These are phyloP conservation scores for Listronotus bonariensis DNA, from an alignment of 1,140 invertebrate species.

Conservation along the genomic window DNA sequence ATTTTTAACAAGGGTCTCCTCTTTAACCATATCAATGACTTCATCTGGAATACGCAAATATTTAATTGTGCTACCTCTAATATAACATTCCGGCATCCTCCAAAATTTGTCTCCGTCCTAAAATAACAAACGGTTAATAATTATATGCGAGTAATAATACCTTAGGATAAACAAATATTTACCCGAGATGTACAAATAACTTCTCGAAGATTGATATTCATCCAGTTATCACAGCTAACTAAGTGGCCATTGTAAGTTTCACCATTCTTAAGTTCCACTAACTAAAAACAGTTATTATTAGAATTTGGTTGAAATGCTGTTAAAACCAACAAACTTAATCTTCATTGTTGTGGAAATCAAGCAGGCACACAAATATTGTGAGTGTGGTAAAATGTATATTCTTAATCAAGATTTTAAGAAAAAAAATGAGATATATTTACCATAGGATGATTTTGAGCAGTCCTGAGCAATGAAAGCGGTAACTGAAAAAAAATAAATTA, in stretches of 20 bases:
- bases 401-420: too few relatives aligned
- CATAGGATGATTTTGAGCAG: slow-evolving; percentile 46
- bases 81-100: slow-evolving; percentile 99
- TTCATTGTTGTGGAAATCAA: too few relatives aligned
- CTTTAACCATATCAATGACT: slow-evolving; percentile 98
- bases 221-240: slow-evolving; percentile 99
- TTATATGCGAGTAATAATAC: not conserved
- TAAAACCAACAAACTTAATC: too few relatives aligned
- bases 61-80: slow-evolving; percentile 98
- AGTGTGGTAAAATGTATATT: too few relatives aligned
- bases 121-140: slow-evolving; percentile 33
- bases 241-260: slow-evolving; percentile 99
- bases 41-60: slow-evolving; percentile 98
- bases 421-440: slow-evolving; percentile 24
- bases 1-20: slow-evolving; percentile 73
- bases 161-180: slow-evolving; percentile 48
- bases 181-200: slow-evolving; percentile 98
- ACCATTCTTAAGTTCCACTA: slow-evolving; percentile 99
- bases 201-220: slow-evolving; percentile 99
- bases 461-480: slow-evolving; percentile 40
- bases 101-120: slow-evolving; percentile 99
- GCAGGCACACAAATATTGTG: too few relatives aligned
- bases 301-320: too few relatives aligned
- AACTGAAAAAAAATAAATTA: slow-evolving; percentile 28
- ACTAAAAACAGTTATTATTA: slow-evolving; percentile 58